Percentiles rank a stretch among this genome's conserved stretches.
phyloP scores from a whole-genome alignment of 2,888 invertebrate genomes.

The Leptura quadrifasciata region DNA sequence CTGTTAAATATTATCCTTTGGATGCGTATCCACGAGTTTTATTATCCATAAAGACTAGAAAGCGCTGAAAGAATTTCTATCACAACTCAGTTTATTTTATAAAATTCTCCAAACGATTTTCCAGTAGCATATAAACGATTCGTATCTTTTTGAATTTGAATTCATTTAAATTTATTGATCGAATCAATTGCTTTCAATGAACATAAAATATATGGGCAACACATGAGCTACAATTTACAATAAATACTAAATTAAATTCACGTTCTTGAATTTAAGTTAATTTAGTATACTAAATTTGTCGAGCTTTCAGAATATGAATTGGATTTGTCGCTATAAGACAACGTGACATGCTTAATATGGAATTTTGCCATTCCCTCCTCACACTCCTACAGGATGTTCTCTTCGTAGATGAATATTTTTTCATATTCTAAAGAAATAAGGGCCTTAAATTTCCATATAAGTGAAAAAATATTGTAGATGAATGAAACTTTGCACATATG shows the following conservation, averaged over 20 bases:
- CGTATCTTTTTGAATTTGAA: background rate
- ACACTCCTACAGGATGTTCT: background rate
- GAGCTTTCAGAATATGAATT: background rate
- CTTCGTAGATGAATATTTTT: background rate
- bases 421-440: too few species aligned
- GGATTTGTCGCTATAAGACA: background rate
- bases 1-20: background rate
- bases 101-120: background rate
- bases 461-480: too few species aligned
- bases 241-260: background rate
- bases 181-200: background rate
- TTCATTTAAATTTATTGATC: background rate
- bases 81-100: background rate
- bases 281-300: background rate
- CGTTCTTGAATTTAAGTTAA: background rate
- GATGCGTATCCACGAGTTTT: background rate
- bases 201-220: background rate
- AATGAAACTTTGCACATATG: too few species aligned
- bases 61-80: background rate
- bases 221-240: background rate
- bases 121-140: background rate
- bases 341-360: background rate
- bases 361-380: background rate
- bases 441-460: too few species aligned
- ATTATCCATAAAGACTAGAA: background rate